These are phyloP conservation scores for Pasiphila rectangulata DNA, from an alignment of 2,888 invertebrate species.

Conservation along the genomic window DNA sequence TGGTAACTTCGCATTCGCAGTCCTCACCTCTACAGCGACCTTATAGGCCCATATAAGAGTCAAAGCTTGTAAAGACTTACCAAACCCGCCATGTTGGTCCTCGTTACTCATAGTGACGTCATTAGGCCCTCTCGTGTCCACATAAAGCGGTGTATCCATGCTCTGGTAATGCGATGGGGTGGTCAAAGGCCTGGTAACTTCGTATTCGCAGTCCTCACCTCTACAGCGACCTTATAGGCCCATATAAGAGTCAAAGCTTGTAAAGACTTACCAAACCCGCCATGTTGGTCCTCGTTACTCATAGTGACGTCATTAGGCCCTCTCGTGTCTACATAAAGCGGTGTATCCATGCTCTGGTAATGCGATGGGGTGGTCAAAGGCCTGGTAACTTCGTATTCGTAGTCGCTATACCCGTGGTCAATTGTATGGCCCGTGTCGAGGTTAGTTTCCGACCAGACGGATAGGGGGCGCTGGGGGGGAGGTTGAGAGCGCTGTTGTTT, in stretches of 20 bases:
- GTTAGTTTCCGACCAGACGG: conserved; percentile 94
- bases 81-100: not conserved
- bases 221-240: no score
- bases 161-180: not conserved
- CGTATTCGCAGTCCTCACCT: not conserved
- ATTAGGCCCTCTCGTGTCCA: no score
- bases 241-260: no score
- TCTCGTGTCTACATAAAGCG: conserved; percentile 87
- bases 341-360: conserved; percentile 70
- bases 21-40: no score
- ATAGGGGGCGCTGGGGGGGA: conserved; percentile 78
- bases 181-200: not conserved
- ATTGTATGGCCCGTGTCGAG: conserved; percentile 89
- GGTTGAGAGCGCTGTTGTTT: conserved; percentile 13
- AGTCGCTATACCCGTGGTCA: conserved; percentile 83
- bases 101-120: no score
- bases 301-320: conserved; percentile 55
- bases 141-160: no score
- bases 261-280: conserved; percentile 57
- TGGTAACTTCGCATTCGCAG: not conserved
- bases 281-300: conserved; percentile 69
- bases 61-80: no score
- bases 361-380: conserved; percentile 56
- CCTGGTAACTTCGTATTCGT: conserved; percentile 54
- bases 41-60: no score